Evolutionary conservation across 2,113 vertebrate genomes (phyloP), one percentile per base, ranked within the genome.

Genomic region (Gracilinanus agilis): DNA sequence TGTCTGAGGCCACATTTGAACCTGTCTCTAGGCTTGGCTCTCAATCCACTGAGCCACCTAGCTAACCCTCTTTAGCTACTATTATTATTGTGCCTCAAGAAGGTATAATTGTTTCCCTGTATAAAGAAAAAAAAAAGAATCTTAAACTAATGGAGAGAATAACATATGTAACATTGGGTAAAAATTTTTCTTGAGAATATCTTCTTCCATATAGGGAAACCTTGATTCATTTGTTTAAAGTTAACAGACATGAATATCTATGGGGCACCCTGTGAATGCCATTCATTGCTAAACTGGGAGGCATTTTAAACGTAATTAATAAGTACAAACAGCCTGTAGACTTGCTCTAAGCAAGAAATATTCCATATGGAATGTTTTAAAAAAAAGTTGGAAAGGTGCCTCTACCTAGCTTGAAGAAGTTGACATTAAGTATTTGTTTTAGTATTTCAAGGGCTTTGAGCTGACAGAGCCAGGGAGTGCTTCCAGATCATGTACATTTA

Each of bases 391-490:
- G 93, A 95, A 55, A 83, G 53, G 95, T 95, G 95, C 58, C 90
- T 61, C 55, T 92, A 93, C 95, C 92, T 96, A 95, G 88, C 90
- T 94, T 95, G 54, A 92, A 90, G 91, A 94, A 88, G 44, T 96
- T 93, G 93, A 93, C 90, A 3, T 61, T 13, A 92, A 91, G 61
- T 91, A 95, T 92, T 67, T 94, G 55, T 56, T 96, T 92, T 94
- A 89, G 93, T 91, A 55, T 96, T 91, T 94, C 93, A 75, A 93
- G 96, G 55, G 55, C 75, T 92, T 58, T 53, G 58, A 55, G 53
- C 56, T 95, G 95, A 96, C 95, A 97, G 90, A 94, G 34, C 93
- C 95, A 96, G 93, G 89, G 92, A 94, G 94, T 56, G 44, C 44
- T 53, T 96, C 83, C 96, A 96, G 91, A 58, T 13, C 44, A 34